Conservation (phyloP, 92 coral and sea anemone genomes). For the Micromussa lordhowensis region DNA sequence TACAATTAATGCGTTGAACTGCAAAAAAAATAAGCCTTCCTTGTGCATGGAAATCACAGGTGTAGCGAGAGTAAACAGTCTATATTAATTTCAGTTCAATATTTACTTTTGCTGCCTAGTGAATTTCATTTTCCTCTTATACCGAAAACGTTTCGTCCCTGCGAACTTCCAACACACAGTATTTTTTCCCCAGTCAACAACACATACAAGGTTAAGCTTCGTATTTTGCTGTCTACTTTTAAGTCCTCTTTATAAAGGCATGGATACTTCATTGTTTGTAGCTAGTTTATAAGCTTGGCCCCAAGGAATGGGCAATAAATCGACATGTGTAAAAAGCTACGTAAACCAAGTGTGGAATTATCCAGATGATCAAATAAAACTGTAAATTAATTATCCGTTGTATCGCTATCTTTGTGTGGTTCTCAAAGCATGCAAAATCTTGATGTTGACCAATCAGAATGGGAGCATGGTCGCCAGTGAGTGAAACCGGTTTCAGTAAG, state of each 20-base stretch:
- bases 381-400: background rate
- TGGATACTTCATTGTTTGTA: background rate
- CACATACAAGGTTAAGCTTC: too few species aligned
- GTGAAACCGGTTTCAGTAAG: background rate
- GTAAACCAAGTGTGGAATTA: background rate
- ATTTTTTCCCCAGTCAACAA: too few species aligned
- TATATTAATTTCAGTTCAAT: background rate
- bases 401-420: background rate
- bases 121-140: background rate
- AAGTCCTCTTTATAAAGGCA: background rate
- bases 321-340: slow-evolving; percentile 9
- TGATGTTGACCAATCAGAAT: background rate
- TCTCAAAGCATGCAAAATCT: background rate
- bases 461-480: background rate
- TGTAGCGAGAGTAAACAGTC: background rate
- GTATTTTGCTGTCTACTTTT: too few species aligned
- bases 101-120: background rate
- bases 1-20: too few species aligned
- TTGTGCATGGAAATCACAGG: slow-evolving; percentile 1
- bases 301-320: background rate
- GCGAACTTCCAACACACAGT: too few species aligned
- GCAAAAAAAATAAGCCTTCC: too few species aligned
- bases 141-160: background rate
- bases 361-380: slow-evolving; percentile 15
- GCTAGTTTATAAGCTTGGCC: background rate